A percentile compares a stretch with the other conserved stretches of the same genome.
Evolutionary conservation across 2,888 invertebrate genomes (phyloP).

Genomic region (Luffia ferchaultella): DNA sequence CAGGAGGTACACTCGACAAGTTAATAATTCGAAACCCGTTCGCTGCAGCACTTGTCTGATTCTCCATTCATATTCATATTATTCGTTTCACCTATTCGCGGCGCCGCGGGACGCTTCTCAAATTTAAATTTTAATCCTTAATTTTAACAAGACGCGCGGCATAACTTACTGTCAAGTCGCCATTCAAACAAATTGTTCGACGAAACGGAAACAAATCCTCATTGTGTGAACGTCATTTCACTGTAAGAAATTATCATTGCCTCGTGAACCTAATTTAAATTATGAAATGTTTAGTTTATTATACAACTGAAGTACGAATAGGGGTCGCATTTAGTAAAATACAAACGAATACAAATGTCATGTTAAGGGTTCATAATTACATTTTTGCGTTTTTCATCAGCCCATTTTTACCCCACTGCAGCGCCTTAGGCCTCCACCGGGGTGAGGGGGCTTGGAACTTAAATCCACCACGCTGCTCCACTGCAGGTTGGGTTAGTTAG

Average conservation of each 20-base stretch:
- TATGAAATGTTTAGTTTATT: too few species aligned
- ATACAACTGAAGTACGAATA: too few species aligned
- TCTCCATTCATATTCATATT: slow-evolving; percentile 66
- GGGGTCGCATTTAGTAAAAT: too few species aligned
- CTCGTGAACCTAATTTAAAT: not conserved
- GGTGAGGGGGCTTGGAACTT: too few species aligned
- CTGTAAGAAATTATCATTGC: not conserved
- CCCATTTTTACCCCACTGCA: too few species aligned
- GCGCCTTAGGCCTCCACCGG: too few species aligned
- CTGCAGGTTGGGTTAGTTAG: too few species aligned
- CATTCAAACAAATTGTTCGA: slow-evolving; percentile 41
- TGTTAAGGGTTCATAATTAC: too few species aligned
- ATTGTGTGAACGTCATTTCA: slow-evolving; percentile 39
- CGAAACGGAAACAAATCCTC: slow-evolving; percentile 48
- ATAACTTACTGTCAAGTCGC: slow-evolving; percentile 24
- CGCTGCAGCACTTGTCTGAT: slow-evolving; percentile 48
- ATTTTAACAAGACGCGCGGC: slow-evolving; percentile 55
- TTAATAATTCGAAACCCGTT: slow-evolving; percentile 48
- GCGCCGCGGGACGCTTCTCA: slow-evolving; percentile 23
- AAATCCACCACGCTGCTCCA: too few species aligned
- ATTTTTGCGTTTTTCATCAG: too few species aligned
- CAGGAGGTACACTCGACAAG: slow-evolving; percentile 47
- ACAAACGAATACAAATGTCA: too few species aligned
- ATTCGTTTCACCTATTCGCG: slow-evolving; percentile 60
- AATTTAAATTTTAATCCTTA: slow-evolving; percentile 56